phyloP scores from a whole-genome alignment of 2,113 vertebrate species.

The Lepisosteus oculatus region DNA sequence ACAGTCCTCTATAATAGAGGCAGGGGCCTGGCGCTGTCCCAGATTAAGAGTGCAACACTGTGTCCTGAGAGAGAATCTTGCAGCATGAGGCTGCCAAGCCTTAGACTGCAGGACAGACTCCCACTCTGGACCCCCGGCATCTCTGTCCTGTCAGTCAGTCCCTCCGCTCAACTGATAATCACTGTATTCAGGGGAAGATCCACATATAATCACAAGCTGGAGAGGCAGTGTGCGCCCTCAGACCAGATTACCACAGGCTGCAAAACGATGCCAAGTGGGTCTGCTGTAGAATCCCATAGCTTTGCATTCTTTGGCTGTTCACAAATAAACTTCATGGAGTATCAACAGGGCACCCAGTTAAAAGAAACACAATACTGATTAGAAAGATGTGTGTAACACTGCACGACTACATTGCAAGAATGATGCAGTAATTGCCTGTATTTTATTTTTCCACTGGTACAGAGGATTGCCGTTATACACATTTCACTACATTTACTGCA shows the following conservation, averaged over 20 bases:
- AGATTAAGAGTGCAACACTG: conserved; percentile 25
- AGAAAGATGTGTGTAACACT: no score
- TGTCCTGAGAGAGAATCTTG: conserved; percentile 21
- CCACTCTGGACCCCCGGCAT: not conserved
- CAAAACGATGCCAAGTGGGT: not conserved
- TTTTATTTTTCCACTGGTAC: conserved; percentile 4
- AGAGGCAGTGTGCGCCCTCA: not conserved
- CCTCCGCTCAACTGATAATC: conserved; percentile 29
- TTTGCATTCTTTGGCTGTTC: not conserved
- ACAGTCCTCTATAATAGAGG: conserved; percentile 15
- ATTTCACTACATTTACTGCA: not conserved
- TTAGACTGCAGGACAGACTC: conserved; percentile 21
- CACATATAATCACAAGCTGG: conserved; percentile 20
- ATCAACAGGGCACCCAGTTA: not conserved
- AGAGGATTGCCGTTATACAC: not conserved
- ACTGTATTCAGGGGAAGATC: conserved; percentile 19
- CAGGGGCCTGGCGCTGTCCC: conserved; percentile 23
- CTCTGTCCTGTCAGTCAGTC: conserved; percentile 9
- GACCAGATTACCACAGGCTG: not conserved
- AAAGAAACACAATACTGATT: not conserved
- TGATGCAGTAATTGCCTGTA: not conserved
- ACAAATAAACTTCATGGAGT: not conserved
- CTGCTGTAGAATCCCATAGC: not conserved
- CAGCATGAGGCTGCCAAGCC: conserved; percentile 26
- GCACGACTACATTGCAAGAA: not conserved